Conservation (phyloP, 2,113 vertebrate genomes). For the Copsychus sechellarum region DNA sequence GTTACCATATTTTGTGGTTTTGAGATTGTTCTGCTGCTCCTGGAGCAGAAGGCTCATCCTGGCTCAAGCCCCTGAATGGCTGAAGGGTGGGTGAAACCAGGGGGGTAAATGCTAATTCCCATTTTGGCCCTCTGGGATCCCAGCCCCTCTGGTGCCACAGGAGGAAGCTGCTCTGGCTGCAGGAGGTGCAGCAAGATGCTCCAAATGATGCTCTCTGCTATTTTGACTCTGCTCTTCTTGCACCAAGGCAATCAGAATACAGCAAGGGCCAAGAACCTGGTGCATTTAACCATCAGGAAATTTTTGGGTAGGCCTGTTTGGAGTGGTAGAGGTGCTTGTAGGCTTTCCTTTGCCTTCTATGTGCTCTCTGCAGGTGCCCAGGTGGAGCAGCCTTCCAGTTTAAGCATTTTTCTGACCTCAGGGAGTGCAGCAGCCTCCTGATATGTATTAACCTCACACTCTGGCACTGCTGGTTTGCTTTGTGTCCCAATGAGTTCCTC, state of each 20-base stretch:
- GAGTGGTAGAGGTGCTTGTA: not conserved
- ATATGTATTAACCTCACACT: not conserved
- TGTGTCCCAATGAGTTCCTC: not conserved
- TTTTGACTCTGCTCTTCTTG: not conserved
- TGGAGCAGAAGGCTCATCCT: not conserved
- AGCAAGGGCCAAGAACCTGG: not conserved
- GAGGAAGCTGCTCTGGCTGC: not conserved
- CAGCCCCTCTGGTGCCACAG: rapidly evolving
- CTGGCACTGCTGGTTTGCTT: not conserved
- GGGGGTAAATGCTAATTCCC: not conserved
- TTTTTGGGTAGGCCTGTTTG: not conserved
- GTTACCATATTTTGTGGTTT: not conserved
- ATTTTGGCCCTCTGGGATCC: not conserved
- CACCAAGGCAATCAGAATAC: rapidly evolving
- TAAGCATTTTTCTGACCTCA: not conserved
- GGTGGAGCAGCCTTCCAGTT: not conserved
- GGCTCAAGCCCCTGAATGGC: not conserved
- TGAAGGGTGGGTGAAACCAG: not conserved
- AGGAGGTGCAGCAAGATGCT: not conserved
- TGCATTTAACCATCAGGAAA: not conserved
- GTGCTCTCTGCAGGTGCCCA: not conserved
- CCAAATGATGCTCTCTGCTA: not conserved
- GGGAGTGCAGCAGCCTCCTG: not conserved
- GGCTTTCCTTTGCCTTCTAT: not conserved
- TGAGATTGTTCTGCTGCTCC: not conserved